Conservation (phyloP, 2,797 vertebrate genomes). For the Eulemur rubriventer region DNA sequence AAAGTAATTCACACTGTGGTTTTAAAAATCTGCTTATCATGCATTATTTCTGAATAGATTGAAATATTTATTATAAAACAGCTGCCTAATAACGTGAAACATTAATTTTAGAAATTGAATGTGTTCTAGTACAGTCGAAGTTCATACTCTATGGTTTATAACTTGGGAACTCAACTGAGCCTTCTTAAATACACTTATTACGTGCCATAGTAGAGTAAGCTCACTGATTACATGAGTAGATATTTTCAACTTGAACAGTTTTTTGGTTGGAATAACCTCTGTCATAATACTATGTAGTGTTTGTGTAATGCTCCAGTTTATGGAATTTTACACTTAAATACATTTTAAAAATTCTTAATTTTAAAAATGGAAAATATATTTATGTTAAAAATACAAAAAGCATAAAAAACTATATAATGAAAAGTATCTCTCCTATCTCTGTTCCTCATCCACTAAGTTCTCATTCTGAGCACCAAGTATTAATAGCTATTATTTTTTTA, state of each 20-base stretch:
- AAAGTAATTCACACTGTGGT: conserved; percentile 40
- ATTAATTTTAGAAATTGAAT: conserved; percentile 56
- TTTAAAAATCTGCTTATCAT: conserved; percentile 35
- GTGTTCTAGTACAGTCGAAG: conserved; percentile 1
- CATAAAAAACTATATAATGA: neutral
- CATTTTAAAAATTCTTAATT: neutral
- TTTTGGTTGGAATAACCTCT: conserved; percentile 1
- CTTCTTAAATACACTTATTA: conserved; percentile 26
- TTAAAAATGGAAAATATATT: neutral
- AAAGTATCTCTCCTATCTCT: neutral
- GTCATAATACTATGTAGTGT: neutral
- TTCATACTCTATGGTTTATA: conserved; percentile 35
- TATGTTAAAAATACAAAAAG: conserved; percentile 27
- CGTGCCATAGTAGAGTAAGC: neutral
- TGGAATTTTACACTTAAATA: neutral
- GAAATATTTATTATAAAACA: conserved; percentile 26
- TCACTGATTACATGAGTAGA: conserved; percentile 31
- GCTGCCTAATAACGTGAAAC: neutral
- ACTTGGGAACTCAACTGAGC: conserved; percentile 19
- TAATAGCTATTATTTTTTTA: conserved; percentile 7
- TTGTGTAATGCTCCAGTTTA: conserved; percentile 17
- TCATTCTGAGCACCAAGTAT: neutral
- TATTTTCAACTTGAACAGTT: conserved; percentile 25
- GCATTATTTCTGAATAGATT: conserved; percentile 47
- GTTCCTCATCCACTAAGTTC: neutral